Evolutionary conservation across 2,888 invertebrate species (phyloP).

Genomic region (Tortrix viridana): DNA sequence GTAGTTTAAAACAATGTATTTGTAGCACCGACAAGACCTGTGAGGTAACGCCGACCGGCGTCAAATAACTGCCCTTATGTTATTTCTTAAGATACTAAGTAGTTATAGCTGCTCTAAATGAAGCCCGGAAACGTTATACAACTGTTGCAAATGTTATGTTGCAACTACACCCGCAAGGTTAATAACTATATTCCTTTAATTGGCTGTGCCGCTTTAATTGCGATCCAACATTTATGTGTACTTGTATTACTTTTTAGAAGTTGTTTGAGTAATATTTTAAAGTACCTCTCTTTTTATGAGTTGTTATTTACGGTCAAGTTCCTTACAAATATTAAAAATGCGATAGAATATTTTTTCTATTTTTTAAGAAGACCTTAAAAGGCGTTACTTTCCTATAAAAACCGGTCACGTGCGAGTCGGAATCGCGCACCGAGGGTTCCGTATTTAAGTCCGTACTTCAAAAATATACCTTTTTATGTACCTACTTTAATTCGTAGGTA

Average conservation of each 20-base stretch:
- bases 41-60: too few relatives aligned
- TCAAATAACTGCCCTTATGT: neutral
- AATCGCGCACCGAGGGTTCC: too few relatives aligned
- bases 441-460: too few relatives aligned
- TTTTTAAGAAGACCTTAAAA: too few relatives aligned
- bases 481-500: too few relatives aligned
- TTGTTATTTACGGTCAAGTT: neutral
- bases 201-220: conserved; percentile 16
- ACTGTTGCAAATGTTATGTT: conserved; percentile 31
- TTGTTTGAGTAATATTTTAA: neutral
- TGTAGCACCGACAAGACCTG: too few relatives aligned
- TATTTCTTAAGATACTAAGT: neutral
- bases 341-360: neutral
- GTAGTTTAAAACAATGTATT: too few relatives aligned
- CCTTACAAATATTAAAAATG: neutral
- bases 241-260: conserved; percentile 13
- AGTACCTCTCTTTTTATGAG: neutral
- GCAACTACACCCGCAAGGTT: conserved; percentile 35
- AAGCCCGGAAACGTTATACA: conserved; percentile 30
- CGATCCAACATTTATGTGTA: conserved; percentile 22
- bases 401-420: too few relatives aligned
- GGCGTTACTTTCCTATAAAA: too few relatives aligned
- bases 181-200: conserved; percentile 39
- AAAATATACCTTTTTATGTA: too few relatives aligned
- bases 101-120: neutral